These are phyloP conservation scores for Acrobasis suavella DNA, from an alignment of 2,888 invertebrate genomes.

Conservation along the genomic window DNA sequence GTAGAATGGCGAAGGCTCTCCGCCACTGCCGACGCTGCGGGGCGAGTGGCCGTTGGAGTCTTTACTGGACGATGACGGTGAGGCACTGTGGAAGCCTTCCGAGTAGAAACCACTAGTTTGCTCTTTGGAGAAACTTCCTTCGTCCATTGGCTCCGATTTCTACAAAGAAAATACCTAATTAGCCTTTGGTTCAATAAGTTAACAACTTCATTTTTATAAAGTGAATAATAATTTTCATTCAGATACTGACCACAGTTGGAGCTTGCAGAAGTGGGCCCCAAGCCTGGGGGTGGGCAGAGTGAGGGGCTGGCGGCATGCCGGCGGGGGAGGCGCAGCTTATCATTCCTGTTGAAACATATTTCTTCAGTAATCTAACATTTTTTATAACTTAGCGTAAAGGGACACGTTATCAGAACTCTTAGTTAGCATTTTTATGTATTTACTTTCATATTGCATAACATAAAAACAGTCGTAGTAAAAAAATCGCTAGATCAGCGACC, in stretches of 20 bases:
- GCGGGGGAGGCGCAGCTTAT: slow-evolving; percentile 73
- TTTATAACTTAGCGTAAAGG: background rate
- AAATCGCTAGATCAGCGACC: slow-evolving; percentile 34
- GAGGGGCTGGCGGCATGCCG: slow-evolving; percentile 72
- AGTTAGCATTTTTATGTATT: slow-evolving; percentile 26
- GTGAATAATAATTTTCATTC: slow-evolving; percentile 16
- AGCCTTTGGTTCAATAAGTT: background rate
- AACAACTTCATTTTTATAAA: no score
- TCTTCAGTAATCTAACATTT: background rate
- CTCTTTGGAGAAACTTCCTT: slow-evolving; percentile 74
- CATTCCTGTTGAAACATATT: slow-evolving; percentile 57
- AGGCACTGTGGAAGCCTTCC: slow-evolving; percentile 83
- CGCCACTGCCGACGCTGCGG: slow-evolving; percentile 68
- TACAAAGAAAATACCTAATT: slow-evolving; percentile 55
- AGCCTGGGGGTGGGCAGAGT: slow-evolving; percentile 55
- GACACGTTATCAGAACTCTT: slow-evolving; percentile 12
- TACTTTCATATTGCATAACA: slow-evolving; percentile 31
- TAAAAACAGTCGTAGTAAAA: slow-evolving; percentile 35
- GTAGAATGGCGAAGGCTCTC: slow-evolving; percentile 68
- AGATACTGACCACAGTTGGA: slow-evolving; percentile 62
- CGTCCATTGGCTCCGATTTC: slow-evolving; percentile 82
- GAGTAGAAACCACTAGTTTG: slow-evolving; percentile 84
- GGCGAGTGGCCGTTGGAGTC: slow-evolving; percentile 78
- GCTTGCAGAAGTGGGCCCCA: slow-evolving; percentile 66
- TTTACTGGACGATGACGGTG: slow-evolving; percentile 82